Base-by-base conservation (phyloP, 2,888 invertebrate genomes). In the Anaspis maculata region DNA sequence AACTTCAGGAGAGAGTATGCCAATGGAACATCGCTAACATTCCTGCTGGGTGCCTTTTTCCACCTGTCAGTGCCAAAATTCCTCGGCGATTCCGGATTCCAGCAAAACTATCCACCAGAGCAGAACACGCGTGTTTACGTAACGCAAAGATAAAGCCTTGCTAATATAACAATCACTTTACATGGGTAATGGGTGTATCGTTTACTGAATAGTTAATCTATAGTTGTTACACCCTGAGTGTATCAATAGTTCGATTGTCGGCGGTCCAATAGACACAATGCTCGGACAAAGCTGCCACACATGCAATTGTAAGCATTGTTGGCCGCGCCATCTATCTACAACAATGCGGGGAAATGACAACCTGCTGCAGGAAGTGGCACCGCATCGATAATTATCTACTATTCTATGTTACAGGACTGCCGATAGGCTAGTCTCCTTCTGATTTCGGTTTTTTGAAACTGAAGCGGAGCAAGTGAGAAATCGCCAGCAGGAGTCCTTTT, bases 181-280 rank as follows among this genome's bases (percentile, higher is more conserved):
- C 59, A 57, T 57, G 52, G 57, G 55, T 60, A 62, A 61, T 62
- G 52, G 59, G 57, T 61, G 57, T 62, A 62, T 62, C 61, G 54
- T 56, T 61, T 56, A 54, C 59, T 55, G 60, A 60, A 61, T 62
- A 60, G 62, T 60, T 62, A 61, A 62, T 62, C 59, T 57, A 59
- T 60, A 57, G 57, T 57, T 54, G 61, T 61, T 62, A 57, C 60
- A 59, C 58, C 57, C 57, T 51, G 53, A 49, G 49, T 53, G 54
- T 59, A 61, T 61, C 61, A 62, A 61, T 61, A 59, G 58, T 57
- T 51, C 49, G 55, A 61, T 59, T 62, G 57, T 60, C 51, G 48
- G 27, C 49, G 46, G 50, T 49, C 56, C 54, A 59, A 58, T 58
- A 48, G 54, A 51, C 49, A 62, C 57, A 62, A 62, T 57, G 48